phyloP scores from a whole-genome alignment of 2,113 vertebrate genomes.

The Carettochelys insculpta region DNA sequence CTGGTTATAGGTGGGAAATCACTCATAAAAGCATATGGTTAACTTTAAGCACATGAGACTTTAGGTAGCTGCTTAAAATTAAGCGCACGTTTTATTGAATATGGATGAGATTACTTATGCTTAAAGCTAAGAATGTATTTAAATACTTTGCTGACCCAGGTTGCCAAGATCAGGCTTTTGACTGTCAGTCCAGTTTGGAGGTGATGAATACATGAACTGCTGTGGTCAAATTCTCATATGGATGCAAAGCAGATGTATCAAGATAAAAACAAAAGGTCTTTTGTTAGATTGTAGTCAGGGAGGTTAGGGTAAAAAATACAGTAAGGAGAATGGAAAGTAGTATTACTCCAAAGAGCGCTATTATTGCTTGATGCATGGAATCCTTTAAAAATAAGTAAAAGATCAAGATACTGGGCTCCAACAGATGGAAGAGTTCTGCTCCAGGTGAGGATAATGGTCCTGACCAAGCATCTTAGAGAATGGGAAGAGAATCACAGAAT shows the following conservation, averaged over 20 bases:
- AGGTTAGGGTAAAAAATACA: neutral
- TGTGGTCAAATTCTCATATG: neutral
- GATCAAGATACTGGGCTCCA: neutral
- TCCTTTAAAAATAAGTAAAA: neutral
- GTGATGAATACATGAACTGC: neutral
- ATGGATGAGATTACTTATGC: neutral
- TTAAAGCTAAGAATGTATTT: neutral
- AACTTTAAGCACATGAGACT: neutral
- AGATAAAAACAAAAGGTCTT: neutral
- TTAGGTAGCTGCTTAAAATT: fast-evolving
- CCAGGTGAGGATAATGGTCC: neutral
- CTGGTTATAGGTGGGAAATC: neutral
- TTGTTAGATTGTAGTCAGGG: neutral
- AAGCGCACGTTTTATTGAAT: neutral
- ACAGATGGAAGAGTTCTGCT: neutral
- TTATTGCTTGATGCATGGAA: neutral
- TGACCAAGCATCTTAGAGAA: neutral
- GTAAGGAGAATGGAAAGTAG: neutral
- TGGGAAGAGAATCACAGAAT: too few species aligned
- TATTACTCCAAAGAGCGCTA: neutral
- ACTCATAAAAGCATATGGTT: neutral
- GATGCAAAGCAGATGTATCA: neutral
- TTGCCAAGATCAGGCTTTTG: neutral
- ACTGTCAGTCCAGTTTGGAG: neutral
- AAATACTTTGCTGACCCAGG: neutral